Percentiles rank a stretch among this genome's conserved stretches.
phyloP scores from a whole-genome alignment of 2,888 invertebrate species.

The Andrena bicolor region DNA sequence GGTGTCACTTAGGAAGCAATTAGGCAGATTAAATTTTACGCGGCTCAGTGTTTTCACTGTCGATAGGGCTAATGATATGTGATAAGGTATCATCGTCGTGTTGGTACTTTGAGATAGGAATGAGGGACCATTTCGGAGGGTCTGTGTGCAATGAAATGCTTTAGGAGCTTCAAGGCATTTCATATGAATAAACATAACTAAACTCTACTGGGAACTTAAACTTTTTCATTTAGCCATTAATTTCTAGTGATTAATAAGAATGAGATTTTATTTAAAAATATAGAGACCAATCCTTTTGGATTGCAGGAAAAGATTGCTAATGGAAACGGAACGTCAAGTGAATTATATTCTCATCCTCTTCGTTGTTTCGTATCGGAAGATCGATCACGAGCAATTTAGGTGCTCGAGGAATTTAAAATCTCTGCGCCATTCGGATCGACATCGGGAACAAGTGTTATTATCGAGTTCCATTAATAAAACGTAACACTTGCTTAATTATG shows the following conservation, averaged over 20 bases:
- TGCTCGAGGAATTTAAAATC: slow-evolving; percentile 5
- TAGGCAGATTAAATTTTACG: background rate
- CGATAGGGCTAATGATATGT: background rate
- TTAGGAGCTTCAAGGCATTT: too few species aligned
- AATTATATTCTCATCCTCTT: background rate
- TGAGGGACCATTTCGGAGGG: too few species aligned
- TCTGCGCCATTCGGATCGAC: slow-evolving; percentile 8
- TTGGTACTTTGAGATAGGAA: background rate
- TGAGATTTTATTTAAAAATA: too few species aligned
- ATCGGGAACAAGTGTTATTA: slow-evolving; percentile 20
- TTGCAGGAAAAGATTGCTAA: background rate
- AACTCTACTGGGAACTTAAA: too few species aligned
- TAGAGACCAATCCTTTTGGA: background rate
- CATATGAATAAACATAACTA: too few species aligned
- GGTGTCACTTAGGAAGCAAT: background rate
- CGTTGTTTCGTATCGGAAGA: slow-evolving; percentile 4
- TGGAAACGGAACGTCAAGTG: background rate
- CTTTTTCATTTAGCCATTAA: background rate
- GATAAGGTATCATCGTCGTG: background rate
- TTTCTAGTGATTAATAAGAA: background rate
- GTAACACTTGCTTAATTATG: slow-evolving; percentile 12
- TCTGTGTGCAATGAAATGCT: too few species aligned
- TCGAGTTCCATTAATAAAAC: slow-evolving; percentile 5
- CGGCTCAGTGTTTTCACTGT: background rate
- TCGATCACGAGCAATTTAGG: slow-evolving; percentile 20